Evolutionary conservation across 2,797 vertebrate genomes (phyloP), one percentile per base, ranked within the genome.

Genomic region (Cossypha polioptera): DNA sequence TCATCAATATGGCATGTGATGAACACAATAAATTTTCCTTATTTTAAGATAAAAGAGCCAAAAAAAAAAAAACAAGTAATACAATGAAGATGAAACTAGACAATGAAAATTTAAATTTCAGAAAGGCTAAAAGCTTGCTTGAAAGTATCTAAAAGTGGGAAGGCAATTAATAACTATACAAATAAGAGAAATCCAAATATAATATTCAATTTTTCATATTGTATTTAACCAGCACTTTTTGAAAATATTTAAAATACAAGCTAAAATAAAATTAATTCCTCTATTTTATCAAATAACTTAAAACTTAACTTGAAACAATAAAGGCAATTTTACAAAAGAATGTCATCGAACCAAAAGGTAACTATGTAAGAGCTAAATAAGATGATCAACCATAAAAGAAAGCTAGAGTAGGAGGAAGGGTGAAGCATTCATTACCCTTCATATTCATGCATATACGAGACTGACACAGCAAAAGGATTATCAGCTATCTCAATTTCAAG

Each of bases 391-490:
- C 42, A 50, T 66, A 91, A 91, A 67, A 16, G 47, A 80, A 92
- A 78, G 11, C 57, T 91, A 33, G 48, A 92, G 28, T 50, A 43
- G 54, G 24, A 91, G 12, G 10, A 88, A 85, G 43, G 63, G 45
- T 80, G 81, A 93, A 83, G 38, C 6, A 71, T 82, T 54, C 16
- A 86, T 95, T 95, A 77, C 19, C n/a, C 35, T 91, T 95, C 54
- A 86, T 76, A 80, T 86, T 25, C 2, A 1, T 20, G 33, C 15
- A 47, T 67, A 68, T 31, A 48, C 5, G 4, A 47, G 33, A 13
- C 31, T 73, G 74, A 73, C 25, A 71, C 50, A 88, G 36, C 28
- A 94, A 83, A 69, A 90, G 20, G 33, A n/a, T 91, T 62, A 69
- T 55, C 67, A 85, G 31, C 74, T 9, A 47, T 88, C 19, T 71